Base-by-base conservation (phyloP, 2,888 invertebrate genomes). In the Antitype chi region DNA sequence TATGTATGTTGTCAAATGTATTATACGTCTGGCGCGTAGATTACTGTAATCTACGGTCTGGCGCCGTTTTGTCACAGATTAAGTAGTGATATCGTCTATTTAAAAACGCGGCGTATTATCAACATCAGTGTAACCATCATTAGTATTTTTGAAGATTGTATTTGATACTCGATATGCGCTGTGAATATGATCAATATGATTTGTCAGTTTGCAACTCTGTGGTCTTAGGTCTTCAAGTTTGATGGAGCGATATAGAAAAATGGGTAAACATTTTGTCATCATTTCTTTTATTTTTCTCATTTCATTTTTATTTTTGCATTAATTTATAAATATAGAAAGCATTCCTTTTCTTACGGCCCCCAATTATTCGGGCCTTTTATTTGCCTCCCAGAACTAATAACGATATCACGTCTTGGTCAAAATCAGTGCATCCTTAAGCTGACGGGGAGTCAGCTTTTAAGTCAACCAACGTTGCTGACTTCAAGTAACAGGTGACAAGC, bases 1-100 rank as follows among this genome's bases (percentile, higher is more conserved):
- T 82, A 85, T 75, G 67, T 66, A 55, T 57, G 38, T 57, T 70
- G 77, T 74, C 82, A 82, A 75, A 78, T 80, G n/a, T 38, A 38
- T 38, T 84, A 81, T 83, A 71, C 76, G 84, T 85, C 76, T 72
- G 66, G 69, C 43, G n/a, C 23, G 25, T 64, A 32, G 17, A 71
- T 57, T 80, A 47, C n/a, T 32, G 25, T 64, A 43, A 57, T 71
- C 57, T 64, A 25, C 47, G 63, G 23, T 43, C 23, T 64, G 71
- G 71, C 32, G 28, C 53, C 62, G n/a, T 53, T 47, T 59, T 25
- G 28, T 49, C 32, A 38, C n/a, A 59, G 72, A 59, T 47, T 75
- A 43, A 23, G 7, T 79, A 53, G 7, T 47, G 23, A 43, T 49
- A 25, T n/a, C 28, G n/a, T 17, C 4, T 53, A 17, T 72, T 9